phyloP scores from a whole-genome alignment of 1,140 invertebrate species.

The Dendroctonus valens region DNA sequence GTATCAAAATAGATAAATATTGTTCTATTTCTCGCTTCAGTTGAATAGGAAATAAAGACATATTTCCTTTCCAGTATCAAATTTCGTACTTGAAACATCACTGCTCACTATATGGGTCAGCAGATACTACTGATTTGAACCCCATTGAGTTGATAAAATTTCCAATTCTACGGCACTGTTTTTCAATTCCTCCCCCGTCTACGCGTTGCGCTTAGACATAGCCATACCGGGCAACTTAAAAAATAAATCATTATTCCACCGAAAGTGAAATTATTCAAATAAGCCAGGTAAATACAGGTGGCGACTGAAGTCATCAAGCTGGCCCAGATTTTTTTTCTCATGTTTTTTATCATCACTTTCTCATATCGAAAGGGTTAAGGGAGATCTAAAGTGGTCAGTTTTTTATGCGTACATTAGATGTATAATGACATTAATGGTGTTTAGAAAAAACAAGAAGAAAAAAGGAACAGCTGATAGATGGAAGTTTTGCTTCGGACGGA shows the following conservation, averaged over 20 bases:
- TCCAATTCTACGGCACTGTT: slow-evolving; percentile 7
- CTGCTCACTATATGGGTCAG: too few species aligned
- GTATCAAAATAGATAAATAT: too few species aligned
- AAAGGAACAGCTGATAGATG: slow-evolving; percentile 25
- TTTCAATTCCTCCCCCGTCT: slow-evolving; percentile 19
- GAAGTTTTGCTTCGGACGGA: background rate
- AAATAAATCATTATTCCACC: slow-evolving; percentile 31
- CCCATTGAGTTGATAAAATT: too few species aligned
- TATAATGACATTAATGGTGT: slow-evolving; percentile 25
- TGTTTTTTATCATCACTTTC: slow-evolving; percentile 29
- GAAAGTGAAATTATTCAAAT: slow-evolving; percentile 38
- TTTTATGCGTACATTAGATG: slow-evolving; percentile 26
- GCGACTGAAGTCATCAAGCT: slow-evolving; percentile 29
- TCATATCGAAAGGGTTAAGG: slow-evolving; percentile 29
- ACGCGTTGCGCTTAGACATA: slow-evolving; percentile 6
- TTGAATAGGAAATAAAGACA: too few species aligned
- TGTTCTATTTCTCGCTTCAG: too few species aligned
- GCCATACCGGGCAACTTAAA: slow-evolving; percentile 15
- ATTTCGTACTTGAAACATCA: too few species aligned
- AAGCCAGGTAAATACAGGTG: slow-evolving; percentile 36
- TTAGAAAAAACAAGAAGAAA: slow-evolving; percentile 18
- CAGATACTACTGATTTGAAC: too few species aligned
- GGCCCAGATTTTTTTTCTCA: slow-evolving; percentile 31
- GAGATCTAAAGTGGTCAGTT: slow-evolving; percentile 30
- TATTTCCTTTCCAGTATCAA: too few species aligned